A percentile compares a stretch with the other conserved stretches of the same genome.
phyloP scores from a whole-genome alignment of 2,113 vertebrate species.

The Hemicordylus capensis region DNA sequence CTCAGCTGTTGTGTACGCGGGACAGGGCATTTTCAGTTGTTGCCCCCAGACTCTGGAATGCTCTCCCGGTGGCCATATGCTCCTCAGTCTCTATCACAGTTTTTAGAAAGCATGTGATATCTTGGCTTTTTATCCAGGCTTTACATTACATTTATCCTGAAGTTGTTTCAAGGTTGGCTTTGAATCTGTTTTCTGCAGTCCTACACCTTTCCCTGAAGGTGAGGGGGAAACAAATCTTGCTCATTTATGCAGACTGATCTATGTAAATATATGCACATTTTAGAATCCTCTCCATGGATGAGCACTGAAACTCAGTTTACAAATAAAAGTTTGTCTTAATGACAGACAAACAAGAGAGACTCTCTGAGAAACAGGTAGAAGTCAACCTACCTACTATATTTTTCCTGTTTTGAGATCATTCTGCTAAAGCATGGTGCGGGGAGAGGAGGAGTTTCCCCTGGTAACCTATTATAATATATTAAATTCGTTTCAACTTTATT shows the following conservation, averaged over 20 bases:
- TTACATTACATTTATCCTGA: too few species aligned
- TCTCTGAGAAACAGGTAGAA: not conserved
- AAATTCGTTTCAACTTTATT: slow-evolving; percentile 9
- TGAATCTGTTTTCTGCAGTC: not conserved
- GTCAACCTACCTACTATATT: accelerated
- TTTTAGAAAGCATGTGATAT: too few species aligned
- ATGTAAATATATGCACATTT: not conserved
- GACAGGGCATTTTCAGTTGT: too few species aligned
- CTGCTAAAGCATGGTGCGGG: not conserved
- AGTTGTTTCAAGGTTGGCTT: not conserved
- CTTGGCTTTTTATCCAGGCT: too few species aligned
- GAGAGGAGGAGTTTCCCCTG: not conserved
- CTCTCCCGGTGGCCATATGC: too few species aligned
- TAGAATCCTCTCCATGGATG: not conserved
- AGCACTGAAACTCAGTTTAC: not conserved
- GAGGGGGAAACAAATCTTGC: not conserved
- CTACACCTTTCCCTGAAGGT: not conserved
- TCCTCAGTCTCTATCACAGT: too few species aligned
- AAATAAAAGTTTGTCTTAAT: not conserved
- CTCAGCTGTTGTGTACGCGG: too few species aligned
- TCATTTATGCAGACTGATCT: not conserved
- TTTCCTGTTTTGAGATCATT: not conserved
- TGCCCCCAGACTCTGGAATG: too few species aligned
- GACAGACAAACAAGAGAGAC: not conserved
- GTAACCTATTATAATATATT: not conserved